These are phyloP conservation scores for Teleogryllus occipitalis DNA, from an alignment of 1,140 invertebrate species.

Conservation along the genomic window DNA sequence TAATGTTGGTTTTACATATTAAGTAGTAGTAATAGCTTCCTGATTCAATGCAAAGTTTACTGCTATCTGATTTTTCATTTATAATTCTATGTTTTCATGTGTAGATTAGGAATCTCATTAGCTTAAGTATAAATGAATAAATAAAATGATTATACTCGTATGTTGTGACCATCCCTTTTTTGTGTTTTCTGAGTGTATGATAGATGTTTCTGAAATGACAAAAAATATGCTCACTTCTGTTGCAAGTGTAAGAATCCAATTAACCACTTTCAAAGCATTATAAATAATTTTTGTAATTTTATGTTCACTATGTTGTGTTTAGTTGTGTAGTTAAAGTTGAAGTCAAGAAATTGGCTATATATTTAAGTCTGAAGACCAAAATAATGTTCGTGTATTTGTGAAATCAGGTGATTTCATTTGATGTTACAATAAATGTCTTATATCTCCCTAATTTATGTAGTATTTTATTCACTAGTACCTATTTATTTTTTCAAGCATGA, in stretches of 20 bases:
- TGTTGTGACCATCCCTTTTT: not conserved
- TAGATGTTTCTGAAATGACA: not conserved
- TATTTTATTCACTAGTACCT: too few relatives aligned
- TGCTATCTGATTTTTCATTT: not conserved
- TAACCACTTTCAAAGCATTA: not conserved
- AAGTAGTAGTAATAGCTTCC: not conserved
- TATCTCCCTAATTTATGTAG: not conserved
- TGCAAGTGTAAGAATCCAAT: not conserved
- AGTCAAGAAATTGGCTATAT: not conserved
- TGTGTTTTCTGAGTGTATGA: not conserved
- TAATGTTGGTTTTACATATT: not conserved
- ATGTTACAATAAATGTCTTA: conserved; percentile 1
- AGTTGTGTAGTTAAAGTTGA: not conserved
- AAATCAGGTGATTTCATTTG: not conserved
- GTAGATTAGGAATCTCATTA: not conserved
- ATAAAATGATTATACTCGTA: not conserved
- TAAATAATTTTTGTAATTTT: not conserved
- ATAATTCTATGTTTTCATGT: not conserved
- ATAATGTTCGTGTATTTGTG: not conserved
- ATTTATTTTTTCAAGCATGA: too few relatives aligned
- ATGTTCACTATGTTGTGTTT: not conserved
- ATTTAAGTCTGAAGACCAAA: not conserved
- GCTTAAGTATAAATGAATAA: not conserved
- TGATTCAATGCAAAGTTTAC: not conserved
- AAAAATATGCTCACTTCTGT: not conserved